Conservation (phyloP, 2,888 invertebrate species). For the Uloborus plumipes region DNA sequence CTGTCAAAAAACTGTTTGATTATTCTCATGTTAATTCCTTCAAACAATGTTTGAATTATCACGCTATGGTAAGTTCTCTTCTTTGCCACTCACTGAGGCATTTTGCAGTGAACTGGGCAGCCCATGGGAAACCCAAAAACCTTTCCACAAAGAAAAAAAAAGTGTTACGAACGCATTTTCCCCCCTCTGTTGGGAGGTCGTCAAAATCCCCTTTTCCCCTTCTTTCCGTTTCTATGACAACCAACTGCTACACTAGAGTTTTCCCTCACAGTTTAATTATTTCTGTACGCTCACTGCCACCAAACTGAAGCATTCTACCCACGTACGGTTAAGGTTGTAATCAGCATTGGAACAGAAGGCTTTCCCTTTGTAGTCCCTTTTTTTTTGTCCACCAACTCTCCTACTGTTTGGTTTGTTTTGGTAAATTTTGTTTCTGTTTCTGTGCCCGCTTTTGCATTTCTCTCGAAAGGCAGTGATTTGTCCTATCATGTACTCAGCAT, state of each 20-base stretch:
- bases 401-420: background rate
- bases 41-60: background rate
- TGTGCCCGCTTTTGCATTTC: background rate
- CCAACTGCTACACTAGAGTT: constrained; percentile 49
- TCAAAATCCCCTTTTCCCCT: constrained; percentile 15
- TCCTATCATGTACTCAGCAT: too few species aligned
- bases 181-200: constrained; percentile 34
- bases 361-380: constrained; percentile 2
- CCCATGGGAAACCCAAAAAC: constrained; percentile 8
- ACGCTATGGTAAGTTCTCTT: constrained; percentile 3
- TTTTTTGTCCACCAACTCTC: background rate
- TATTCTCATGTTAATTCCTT: too few species aligned
- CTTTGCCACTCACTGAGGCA: background rate
- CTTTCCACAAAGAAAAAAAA: constrained; percentile 5
- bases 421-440: constrained; percentile 2
- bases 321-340: constrained; percentile 42
- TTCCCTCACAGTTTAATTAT: constrained; percentile 46
- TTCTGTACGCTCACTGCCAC: constrained; percentile 32
- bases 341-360: constrained; percentile 27
- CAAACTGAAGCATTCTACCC: constrained; percentile 21
- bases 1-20: too few species aligned
- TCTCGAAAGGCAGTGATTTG: too few species aligned
- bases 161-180: constrained; percentile 7
- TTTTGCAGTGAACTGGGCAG: constrained; percentile 1
- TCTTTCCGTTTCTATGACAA: constrained; percentile 44